A percentile compares a stretch with the other conserved stretches of the same genome.
Conservation (phyloP, 1,140 invertebrate species). For the Drosophila suzukii region DNA sequence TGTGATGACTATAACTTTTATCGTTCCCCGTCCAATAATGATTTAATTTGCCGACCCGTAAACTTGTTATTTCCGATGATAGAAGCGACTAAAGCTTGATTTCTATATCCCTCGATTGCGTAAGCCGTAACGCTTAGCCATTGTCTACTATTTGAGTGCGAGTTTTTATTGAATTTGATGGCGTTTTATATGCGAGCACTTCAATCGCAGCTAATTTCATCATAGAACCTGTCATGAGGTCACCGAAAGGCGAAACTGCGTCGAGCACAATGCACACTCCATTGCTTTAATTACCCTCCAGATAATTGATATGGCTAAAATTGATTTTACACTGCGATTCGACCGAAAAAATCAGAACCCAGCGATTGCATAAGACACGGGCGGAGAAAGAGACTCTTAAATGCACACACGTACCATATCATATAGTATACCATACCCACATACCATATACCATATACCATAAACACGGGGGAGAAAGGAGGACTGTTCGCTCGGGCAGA, state of each 20-base stretch:
- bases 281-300: slow-evolving; percentile 33
- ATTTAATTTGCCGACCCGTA: slow-evolving; percentile 23
- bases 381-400: slow-evolving; percentile 25
- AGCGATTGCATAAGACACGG: slow-evolving; percentile 39
- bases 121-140: slow-evolving; percentile 19
- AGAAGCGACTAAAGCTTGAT: slow-evolving; percentile 8
- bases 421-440: neutral
- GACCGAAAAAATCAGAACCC: slow-evolving; percentile 10
- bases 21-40: neutral
- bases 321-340: slow-evolving; percentile 17
- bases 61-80: slow-evolving; percentile 27
- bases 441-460: neutral
- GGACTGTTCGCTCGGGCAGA: slow-evolving; percentile 20
- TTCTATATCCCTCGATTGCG: slow-evolving; percentile 33
- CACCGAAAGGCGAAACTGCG: slow-evolving; percentile 29
- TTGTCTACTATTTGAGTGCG: slow-evolving; percentile 19
- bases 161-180: slow-evolving; percentile 52
- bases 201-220: slow-evolving; percentile 58
- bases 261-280: slow-evolving; percentile 5
- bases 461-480: slow-evolving; percentile 8
- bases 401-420: slow-evolving; percentile 23
- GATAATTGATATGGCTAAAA: slow-evolving; percentile 28
- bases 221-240: slow-evolving; percentile 56
- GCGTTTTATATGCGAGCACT: slow-evolving; percentile 42
- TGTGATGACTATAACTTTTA: neutral